Base-by-base conservation (phyloP, 2,797 vertebrate species). In the Clarias platycephalus region DNA sequence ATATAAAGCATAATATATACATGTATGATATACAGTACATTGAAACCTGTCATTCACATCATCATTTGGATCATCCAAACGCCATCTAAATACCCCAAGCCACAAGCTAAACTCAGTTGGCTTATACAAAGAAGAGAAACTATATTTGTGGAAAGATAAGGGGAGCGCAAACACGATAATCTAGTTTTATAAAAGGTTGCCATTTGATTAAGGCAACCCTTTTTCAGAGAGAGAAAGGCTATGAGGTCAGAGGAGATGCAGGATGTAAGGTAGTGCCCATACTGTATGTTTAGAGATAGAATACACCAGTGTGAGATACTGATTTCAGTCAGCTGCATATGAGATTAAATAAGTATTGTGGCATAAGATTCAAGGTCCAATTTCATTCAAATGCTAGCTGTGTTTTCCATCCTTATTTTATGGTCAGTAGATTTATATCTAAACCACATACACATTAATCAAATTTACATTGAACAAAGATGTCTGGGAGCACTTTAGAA, bases 131-230 rank as follows among this genome's bases (percentile, higher is more conserved):
- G 44, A 79, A 79, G 49, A 63, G 49, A 66, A 44, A 37, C 34
- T 24, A 40, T 34, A 6, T 58, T 68, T 18, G 26, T 68, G 16
- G n/a, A 28, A 62, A 31, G 63, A 63, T 81, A 80, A 70, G 71
- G 13, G 26, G 44, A 28, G 66, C 58, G 15, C 44, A 22, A 88
- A 89, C 91, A 88, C 91, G 92, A 49, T 93, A 90, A 92, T 92
- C 86, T 90, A 93, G 89, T 92, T 91, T 92, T 92, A 93, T 92
- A 93, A 91, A 91, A 92, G 92, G 92, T 91, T 93, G 91, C 90
- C 90, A 83, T 93, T 94, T 94, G 92, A 93, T 94, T 93, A 94
- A 92, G 90, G 90, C 88, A 91, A 40, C 24, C 34, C 22, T 40
- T 77, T 37, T 66, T 26, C 13, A 26, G 1, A 31, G 1, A 31